These are phyloP conservation scores for Himalopsyche anomala DNA, from an alignment of 2,888 invertebrate species.

Conservation along the genomic window DNA sequence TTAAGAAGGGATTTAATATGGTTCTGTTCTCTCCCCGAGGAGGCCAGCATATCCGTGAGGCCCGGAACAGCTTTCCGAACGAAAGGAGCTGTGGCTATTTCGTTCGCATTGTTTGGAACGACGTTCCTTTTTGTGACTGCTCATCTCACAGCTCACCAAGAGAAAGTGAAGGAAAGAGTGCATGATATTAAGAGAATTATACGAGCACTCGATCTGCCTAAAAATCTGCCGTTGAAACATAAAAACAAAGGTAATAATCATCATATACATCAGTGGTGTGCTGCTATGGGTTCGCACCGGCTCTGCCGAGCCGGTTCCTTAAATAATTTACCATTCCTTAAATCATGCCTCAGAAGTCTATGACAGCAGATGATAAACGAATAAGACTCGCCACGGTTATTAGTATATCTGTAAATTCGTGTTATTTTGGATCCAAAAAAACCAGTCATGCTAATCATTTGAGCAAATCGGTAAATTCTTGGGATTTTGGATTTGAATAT, in stretches of 20 bases:
- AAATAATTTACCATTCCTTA: too few species aligned
- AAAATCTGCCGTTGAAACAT: constrained; percentile 85
- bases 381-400: too few species aligned
- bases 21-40: constrained; percentile 96
- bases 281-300: too few species aligned
- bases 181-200: constrained; percentile 91
- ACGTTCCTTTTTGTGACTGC: constrained; percentile 96
- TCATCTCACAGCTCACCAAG: constrained; percentile 95
- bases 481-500: too few species aligned
- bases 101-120: constrained; percentile 95
- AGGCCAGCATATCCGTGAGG: constrained; percentile 90
- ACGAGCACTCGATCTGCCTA: constrained; percentile 88
- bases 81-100: constrained; percentile 96
- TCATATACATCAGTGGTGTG: not conserved
- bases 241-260: constrained; percentile 81
- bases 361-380: too few species aligned
- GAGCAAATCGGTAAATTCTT: too few species aligned
- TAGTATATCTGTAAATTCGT: too few species aligned
- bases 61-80: constrained; percentile 94
- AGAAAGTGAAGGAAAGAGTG: constrained; percentile 90
- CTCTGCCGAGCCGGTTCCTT: too few species aligned
- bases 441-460: too few species aligned
- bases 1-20: constrained; percentile 94
- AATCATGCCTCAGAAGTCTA: too few species aligned
- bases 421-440: too few species aligned